Evolutionary conservation across 1,140 invertebrate species (phyloP).

Genomic region (Drosophila busckii): DNA sequence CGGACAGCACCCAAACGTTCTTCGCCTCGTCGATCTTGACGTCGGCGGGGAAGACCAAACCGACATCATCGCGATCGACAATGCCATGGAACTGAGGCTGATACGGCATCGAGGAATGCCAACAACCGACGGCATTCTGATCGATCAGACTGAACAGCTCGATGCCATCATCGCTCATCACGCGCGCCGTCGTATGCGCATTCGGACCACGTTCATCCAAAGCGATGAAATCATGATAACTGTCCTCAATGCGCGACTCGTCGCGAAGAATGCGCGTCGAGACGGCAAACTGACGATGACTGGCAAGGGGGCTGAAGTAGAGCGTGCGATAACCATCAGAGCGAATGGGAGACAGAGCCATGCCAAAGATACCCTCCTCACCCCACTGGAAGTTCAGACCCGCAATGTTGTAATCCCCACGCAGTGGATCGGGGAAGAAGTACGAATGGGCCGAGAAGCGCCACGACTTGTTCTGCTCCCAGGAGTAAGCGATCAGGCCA

Average conservation of each 20-base stretch:
- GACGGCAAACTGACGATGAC: constrained; percentile 87
- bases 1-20: constrained; percentile 88
- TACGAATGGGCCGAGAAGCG: constrained; percentile 85
- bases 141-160: constrained; percentile 89
- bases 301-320: constrained; percentile 88
- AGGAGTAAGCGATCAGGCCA: constrained; percentile 88
- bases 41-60: constrained; percentile 88
- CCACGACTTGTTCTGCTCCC: constrained; percentile 87
- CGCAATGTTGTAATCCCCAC: constrained; percentile 87
- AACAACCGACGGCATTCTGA: constrained; percentile 89
- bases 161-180: constrained; percentile 86
- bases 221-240: constrained; percentile 86
- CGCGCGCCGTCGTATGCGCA: constrained; percentile 84
- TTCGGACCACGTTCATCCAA: constrained; percentile 84
- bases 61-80: constrained; percentile 86
- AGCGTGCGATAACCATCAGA: constrained; percentile 84
- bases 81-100: constrained; percentile 84
- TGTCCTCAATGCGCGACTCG: constrained; percentile 82
- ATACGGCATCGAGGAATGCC: constrained; percentile 85
- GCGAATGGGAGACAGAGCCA: constrained; percentile 84
- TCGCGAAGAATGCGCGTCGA: constrained; percentile 86
- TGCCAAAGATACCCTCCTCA: constrained; percentile 89
- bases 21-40: constrained; percentile 85
- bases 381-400: constrained; percentile 91
- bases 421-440: constrained; percentile 88